Percentiles rank a stretch among this genome's conserved stretches.
Conservation (phyloP, 2,113 vertebrate species). For the Baryphthengus martii region DNA sequence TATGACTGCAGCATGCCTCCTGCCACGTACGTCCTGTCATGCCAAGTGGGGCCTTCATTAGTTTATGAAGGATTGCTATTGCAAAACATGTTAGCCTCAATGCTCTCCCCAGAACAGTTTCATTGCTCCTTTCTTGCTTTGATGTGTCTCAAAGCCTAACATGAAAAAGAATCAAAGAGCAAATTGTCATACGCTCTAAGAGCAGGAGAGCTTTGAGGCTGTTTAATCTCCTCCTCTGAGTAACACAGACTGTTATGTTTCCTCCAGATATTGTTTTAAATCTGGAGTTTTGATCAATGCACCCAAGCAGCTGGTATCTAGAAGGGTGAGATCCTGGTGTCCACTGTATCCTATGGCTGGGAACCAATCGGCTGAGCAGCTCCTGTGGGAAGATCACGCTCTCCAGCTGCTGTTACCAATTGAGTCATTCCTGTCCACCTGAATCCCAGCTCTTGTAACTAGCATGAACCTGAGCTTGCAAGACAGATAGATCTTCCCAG, state of each 20-base stretch:
- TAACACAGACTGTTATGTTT: neutral
- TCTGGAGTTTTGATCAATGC: neutral
- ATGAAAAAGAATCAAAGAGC: neutral
- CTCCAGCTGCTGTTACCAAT: neutral
- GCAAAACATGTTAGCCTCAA: neutral
- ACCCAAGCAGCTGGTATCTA: neutral
- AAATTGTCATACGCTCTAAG: neutral
- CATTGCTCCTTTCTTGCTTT: neutral
- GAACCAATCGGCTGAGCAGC: rapidly evolving
- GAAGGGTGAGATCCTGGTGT: rapidly evolving
- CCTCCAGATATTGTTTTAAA: neutral
- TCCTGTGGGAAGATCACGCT: rapidly evolving
- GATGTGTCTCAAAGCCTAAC: neutral
- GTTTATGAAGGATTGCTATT: neutral
- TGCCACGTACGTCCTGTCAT: neutral
- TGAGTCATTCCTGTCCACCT: rapidly evolving
- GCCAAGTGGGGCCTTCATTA: neutral
- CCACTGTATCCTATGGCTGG: rapidly evolving
- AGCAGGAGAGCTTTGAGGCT: neutral
- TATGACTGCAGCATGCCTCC: neutral
- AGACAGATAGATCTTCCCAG: neutral
- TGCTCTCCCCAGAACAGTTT: neutral
- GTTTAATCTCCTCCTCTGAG: neutral
- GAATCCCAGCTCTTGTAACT: neutral
- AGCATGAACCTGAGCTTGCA: rapidly evolving